These are phyloP conservation scores for Platerodrilus igneus DNA, from an alignment of 2,888 invertebrate species.

Conservation along the genomic window DNA sequence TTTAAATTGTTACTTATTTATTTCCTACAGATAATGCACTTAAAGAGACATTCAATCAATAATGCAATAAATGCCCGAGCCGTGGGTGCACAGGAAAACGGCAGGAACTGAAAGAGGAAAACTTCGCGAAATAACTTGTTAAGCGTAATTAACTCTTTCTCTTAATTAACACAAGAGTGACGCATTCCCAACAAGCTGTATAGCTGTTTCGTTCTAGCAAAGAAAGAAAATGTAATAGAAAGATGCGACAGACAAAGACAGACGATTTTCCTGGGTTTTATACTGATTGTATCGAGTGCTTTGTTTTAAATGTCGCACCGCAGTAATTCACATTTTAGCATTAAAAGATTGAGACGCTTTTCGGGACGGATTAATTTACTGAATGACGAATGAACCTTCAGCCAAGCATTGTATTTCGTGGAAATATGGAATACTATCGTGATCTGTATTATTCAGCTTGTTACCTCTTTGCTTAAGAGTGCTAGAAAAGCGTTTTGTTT, in stretches of 20 bases:
- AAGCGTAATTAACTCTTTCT: conserved; percentile 47
- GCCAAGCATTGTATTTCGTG: too few relatives aligned
- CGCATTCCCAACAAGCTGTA: conserved; percentile 43
- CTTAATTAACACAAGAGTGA: conserved; percentile 47
- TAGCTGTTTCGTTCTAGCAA: conserved; percentile 28
- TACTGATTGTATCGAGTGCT: conserved; percentile 29
- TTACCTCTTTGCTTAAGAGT: too few relatives aligned
- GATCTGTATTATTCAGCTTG: too few relatives aligned
- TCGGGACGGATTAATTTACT: conserved; percentile 30
- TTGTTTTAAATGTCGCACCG: conserved; percentile 35
- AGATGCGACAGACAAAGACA: conserved; percentile 22
- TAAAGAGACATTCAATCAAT: not conserved
- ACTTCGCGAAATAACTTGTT: conserved; percentile 45
- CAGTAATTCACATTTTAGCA: conserved; percentile 30
- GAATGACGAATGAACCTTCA: too few relatives aligned
- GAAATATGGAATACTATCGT: too few relatives aligned
- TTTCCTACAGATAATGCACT: not conserved
- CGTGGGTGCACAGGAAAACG: conserved; percentile 21
- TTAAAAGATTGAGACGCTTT: conserved; percentile 28
- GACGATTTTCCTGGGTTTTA: conserved; percentile 16
- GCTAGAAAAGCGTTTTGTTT: too few relatives aligned
- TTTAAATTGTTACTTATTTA: not conserved
- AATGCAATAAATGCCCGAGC: conserved; percentile 13
- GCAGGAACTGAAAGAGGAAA: conserved; percentile 35
- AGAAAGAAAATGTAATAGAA: conserved; percentile 19